phyloP scores from a whole-genome alignment of 1,140 invertebrate species.

The Diploscapter pachys region DNA sequence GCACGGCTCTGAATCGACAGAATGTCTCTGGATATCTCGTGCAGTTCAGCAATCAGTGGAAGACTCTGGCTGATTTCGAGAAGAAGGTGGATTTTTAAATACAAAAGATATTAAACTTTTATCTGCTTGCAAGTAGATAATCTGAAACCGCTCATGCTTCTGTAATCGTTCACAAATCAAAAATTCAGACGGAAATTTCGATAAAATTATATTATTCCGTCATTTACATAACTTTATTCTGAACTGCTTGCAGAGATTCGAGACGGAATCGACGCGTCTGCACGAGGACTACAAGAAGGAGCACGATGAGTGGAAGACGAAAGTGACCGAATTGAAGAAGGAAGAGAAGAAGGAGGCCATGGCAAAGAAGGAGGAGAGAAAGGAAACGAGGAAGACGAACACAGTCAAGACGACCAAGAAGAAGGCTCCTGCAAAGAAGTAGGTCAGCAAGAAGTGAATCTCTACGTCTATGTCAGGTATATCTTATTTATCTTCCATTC shows the following conservation, averaged over 20 bases:
- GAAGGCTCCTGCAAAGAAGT: background rate
- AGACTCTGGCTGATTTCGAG: background rate
- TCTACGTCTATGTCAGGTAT: background rate
- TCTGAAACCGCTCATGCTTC: background rate
- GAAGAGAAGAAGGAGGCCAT: background rate
- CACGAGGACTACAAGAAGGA: conserved; percentile 1
- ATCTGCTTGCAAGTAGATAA: background rate
- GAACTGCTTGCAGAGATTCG: background rate
- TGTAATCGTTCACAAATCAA: no score
- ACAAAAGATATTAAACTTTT: background rate
- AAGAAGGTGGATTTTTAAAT: background rate
- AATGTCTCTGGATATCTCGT: background rate
- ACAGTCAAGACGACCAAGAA: background rate
- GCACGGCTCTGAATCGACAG: background rate
- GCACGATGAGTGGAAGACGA: no score
- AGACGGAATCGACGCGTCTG: conserved; percentile 3
- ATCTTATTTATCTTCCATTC: background rate
- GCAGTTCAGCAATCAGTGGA: conserved; percentile 3
- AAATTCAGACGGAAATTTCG: background rate
- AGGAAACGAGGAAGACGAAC: background rate
- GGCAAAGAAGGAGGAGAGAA: background rate
- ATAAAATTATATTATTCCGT: background rate
- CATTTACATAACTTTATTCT: background rate
- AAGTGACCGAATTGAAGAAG: conserved; percentile 1
- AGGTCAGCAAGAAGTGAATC: background rate